Percentiles rank a stretch among this genome's conserved stretches.
Evolutionary conservation across 2,797 vertebrate genomes (phyloP).

Genomic region (Hybognathus amarus): DNA sequence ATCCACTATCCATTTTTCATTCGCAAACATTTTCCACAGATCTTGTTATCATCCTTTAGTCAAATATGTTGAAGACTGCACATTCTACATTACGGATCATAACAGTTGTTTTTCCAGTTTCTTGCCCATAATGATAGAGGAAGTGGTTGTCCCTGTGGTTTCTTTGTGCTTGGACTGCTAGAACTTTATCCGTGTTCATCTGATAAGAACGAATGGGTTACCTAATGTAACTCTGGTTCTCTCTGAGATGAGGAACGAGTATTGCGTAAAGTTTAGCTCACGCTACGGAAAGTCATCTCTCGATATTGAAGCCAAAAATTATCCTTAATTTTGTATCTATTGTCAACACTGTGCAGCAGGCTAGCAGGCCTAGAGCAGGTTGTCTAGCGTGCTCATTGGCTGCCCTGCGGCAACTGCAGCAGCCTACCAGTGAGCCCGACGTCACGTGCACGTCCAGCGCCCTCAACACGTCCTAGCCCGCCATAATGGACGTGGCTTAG

Average conservation of each 20-base stretch:
- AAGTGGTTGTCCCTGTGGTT: background rate
- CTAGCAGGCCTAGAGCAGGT: too few species aligned
- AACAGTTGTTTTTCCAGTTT: conserved; percentile 5
- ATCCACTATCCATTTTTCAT: conserved; percentile 14
- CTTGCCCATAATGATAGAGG: background rate
- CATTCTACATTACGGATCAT: background rate
- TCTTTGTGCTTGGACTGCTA: background rate
- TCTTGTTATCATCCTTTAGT: background rate
- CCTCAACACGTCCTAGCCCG: too few species aligned
- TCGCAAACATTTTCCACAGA: conserved; percentile 8
- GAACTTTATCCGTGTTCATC: conserved; percentile 1
- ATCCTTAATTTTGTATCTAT: too few species aligned
- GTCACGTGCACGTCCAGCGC: rapidly evolving
- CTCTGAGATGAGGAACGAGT: too few species aligned
- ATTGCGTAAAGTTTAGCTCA: too few species aligned
- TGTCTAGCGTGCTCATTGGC: too few species aligned
- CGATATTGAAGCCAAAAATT: too few species aligned
- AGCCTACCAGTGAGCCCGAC: rapidly evolving
- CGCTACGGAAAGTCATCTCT: too few species aligned
- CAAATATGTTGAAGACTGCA: conserved; percentile 7
- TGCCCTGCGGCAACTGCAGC: too few species aligned
- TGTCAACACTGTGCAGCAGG: too few species aligned
- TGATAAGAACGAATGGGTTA: background rate
- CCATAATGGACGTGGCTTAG: too few species aligned
- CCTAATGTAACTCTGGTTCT: too few species aligned